Percentiles rank a stretch among this genome's conserved stretches.
These are phyloP conservation scores for Hippocampus guttulatus DNA, from an alignment of 2,113 vertebrate genomes.

Conservation along the genomic window DNA sequence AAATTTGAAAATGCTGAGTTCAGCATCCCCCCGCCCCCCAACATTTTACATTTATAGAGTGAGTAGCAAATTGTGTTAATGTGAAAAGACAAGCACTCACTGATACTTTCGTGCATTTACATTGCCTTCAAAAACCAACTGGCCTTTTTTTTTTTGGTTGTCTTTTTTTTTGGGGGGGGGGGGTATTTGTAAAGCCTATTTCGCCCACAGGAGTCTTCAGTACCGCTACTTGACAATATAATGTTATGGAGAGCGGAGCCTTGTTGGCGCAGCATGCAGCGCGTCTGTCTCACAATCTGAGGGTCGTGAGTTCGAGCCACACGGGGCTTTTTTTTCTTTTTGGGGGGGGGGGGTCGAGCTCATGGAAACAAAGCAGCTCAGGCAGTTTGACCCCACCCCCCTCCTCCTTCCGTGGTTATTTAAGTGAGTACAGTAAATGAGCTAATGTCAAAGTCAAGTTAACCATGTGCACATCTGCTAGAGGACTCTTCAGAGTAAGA, in stretches of 20 bases:
- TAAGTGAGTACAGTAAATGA: background rate
- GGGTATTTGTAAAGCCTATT: too few relatives aligned
- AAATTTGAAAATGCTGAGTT: background rate
- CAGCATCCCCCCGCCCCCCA: too few relatives aligned
- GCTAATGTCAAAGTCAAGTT: too few relatives aligned
- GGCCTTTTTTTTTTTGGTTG: too few relatives aligned
- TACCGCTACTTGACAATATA: background rate
- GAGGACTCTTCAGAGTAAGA: too few relatives aligned
- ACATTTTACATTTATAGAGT: background rate
- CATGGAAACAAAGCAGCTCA: background rate
- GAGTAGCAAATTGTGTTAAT: background rate
- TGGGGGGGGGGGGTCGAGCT: background rate
- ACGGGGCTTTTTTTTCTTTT: background rate
- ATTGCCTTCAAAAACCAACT: background rate
- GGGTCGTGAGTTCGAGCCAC: constrained; percentile 13
- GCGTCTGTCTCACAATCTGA: constrained; percentile 14
- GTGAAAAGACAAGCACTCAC: background rate
- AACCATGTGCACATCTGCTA: too few relatives aligned
- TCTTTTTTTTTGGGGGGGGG: too few relatives aligned
- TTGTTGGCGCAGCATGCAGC: constrained; percentile 11
- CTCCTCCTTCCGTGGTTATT: background rate
- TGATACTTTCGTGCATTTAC: background rate
- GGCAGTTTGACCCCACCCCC: background rate
- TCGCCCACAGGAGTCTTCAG: background rate
- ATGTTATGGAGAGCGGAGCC: background rate